Conservation (phyloP, 2,797 vertebrate genomes). For the Rhinophrynus dorsalis region DNA sequence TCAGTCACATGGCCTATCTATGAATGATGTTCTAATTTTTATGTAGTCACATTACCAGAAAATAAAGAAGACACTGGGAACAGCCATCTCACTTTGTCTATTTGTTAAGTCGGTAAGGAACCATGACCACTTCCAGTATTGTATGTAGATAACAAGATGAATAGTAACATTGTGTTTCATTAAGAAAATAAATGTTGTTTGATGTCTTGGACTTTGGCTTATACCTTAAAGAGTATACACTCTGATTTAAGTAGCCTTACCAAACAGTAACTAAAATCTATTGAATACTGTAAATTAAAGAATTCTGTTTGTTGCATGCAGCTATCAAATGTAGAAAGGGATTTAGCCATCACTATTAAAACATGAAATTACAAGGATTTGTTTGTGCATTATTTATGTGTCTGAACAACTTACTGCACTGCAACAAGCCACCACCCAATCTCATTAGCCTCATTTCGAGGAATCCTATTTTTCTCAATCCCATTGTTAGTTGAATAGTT, state of each 20-base stretch:
- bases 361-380: constrained; percentile 71
- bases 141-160: constrained; percentile 72
- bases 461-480: neutral
- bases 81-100: constrained; percentile 8
- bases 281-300: constrained; percentile 74
- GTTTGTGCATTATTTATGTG: constrained; percentile 52
- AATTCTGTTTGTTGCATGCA: constrained; percentile 91
- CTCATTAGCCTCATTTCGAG: neutral
- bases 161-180: constrained; percentile 77
- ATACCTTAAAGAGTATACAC: constrained; percentile 78
- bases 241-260: constrained; percentile 89
- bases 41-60: no score
- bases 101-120: constrained; percentile 39
- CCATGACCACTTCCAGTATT: constrained; percentile 81
- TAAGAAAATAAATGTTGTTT: constrained; percentile 72
- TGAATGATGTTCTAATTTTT: no score
- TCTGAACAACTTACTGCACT: neutral
- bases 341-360: constrained; percentile 78
- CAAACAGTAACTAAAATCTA: constrained; percentile 71
- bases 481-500: neutral
- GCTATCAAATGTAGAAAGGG: constrained; percentile 82
- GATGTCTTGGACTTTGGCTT: constrained; percentile 71
- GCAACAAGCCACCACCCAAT: neutral
- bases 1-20: no score
- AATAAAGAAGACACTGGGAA: neutral